Conservation (phyloP, 2,797 vertebrate genomes). For the Coregonus suidteri region DNA sequence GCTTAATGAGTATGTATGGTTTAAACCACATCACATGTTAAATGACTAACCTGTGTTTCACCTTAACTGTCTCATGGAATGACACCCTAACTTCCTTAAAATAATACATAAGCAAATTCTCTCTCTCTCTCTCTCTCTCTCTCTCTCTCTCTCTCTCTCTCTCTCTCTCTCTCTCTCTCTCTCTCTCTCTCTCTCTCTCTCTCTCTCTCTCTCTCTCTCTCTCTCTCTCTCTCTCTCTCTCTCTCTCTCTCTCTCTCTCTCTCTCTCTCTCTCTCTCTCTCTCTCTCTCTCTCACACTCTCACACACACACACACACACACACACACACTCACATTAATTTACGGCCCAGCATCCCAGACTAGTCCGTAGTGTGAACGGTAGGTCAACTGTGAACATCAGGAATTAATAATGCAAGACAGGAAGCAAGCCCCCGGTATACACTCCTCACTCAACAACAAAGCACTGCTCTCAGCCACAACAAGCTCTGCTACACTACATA, state of each 20-base stretch:
- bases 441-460: conserved; percentile 1
- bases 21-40: background rate
- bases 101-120: background rate
- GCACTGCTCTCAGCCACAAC: conserved; percentile 12
- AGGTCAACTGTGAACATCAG: conserved; percentile 74
- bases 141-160: background rate
- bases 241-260: too few species aligned
- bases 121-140: background rate
- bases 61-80: background rate
- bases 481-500: background rate
- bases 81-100: background rate
- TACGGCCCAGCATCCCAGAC: background rate
- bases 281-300: background rate
- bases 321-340: background rate
- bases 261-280: background rate
- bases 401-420: conserved; percentile 71
- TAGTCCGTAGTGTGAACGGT: conserved; percentile 41
- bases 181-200: background rate
- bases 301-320: conserved; percentile 7
- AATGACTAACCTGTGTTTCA: background rate
- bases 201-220: conserved; percentile 1
- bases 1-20: background rate
- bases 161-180: too few species aligned
- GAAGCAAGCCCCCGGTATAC: conserved; percentile 38
- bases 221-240: background rate